A percentile compares a stretch with the other conserved stretches of the same genome.
These are phyloP conservation scores for Parnassius apollo DNA, from an alignment of 2,888 invertebrate genomes.

Conservation along the genomic window DNA sequence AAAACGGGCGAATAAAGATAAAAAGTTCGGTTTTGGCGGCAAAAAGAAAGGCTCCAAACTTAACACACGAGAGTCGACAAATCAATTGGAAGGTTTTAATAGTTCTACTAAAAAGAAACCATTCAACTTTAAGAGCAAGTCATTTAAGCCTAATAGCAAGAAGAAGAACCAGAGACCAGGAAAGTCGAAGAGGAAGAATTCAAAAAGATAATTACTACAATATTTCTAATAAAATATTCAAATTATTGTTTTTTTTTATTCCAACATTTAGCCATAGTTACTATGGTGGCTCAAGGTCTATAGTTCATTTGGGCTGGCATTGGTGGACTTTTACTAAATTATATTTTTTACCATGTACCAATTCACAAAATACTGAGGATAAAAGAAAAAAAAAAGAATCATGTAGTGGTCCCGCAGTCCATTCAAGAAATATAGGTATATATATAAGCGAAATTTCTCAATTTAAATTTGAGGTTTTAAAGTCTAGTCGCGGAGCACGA, in stretches of 20 bases:
- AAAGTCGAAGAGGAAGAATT: constrained; percentile 74
- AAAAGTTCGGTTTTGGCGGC: constrained; percentile 97
- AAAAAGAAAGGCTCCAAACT: constrained; percentile 94
- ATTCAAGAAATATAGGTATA: too few relatives aligned
- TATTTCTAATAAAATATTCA: constrained; percentile 20
- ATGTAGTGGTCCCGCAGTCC: too few relatives aligned
- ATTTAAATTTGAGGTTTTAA: too few relatives aligned
- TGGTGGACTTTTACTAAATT: neutral
- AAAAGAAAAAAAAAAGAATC: too few relatives aligned
- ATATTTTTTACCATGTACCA: too few relatives aligned
- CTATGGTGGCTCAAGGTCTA: neutral
- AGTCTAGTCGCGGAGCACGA: too few relatives aligned
- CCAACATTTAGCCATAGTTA: neutral
- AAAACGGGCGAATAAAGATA: constrained; percentile 85
- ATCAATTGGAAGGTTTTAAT: constrained; percentile 83
- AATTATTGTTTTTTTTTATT: neutral
- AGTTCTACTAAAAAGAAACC: constrained; percentile 64
- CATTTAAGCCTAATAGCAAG: constrained; percentile 62
- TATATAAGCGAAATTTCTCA: too few relatives aligned
- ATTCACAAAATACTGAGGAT: too few relatives aligned
- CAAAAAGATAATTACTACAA: constrained; percentile 51
- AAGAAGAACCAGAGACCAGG: constrained; percentile 77
- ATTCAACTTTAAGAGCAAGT: constrained; percentile 64
- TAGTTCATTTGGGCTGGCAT: neutral
- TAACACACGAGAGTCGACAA: constrained; percentile 91